Evolutionary conservation across 2,113 vertebrate genomes (phyloP), one percentile per base, ranked within the genome.

Genomic region (Varanus salvator): DNA sequence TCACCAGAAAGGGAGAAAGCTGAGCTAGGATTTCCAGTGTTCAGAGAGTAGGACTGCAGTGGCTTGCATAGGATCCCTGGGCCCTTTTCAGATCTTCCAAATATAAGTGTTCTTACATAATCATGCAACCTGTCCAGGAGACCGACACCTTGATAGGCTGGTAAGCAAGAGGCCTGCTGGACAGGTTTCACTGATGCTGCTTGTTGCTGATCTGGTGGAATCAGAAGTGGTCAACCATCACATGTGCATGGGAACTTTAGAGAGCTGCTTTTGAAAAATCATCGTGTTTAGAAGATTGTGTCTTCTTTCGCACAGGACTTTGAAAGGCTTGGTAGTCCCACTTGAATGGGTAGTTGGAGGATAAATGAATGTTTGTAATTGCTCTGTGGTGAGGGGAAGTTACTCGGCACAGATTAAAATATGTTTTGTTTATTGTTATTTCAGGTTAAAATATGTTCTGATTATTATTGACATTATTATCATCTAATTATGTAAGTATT

Each of bases 371-470:
- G 25, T 8, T 48, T 68, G 3, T 21, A 44, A 86, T 75, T 86
- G 15, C 23, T 74, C 76, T 3, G 11, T 34, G 52, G 48, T 57
- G 71, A 74, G 38, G 31, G 23, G 27, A 29, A 85, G 15, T 25
- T 66, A 52, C 25, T 57, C 2, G 57, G 29, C 27, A 21, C 19
- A 54, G 8, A 86, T 74, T 74, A 52, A 69, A 75, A 48, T 71
- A 23, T 81, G 31, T 69, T 85, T 68, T 85, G 71, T 85, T 85
- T 85, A 66, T 44, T 81, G 72, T 72, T 82, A 38, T 72, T 81
- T 88, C 50, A 81, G 38, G 38, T 44, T 44, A 44, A 44, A 44
- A 44, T 44, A 44, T 44, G 38, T 44, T 44, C 38, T 44, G 3
- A 44, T 44, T 44, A 44, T 44, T 44, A 44, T 44, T 44, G 38